These are phyloP conservation scores for Drosophila athabasca DNA, from an alignment of 1,140 invertebrate genomes.

Conservation along the genomic window DNA sequence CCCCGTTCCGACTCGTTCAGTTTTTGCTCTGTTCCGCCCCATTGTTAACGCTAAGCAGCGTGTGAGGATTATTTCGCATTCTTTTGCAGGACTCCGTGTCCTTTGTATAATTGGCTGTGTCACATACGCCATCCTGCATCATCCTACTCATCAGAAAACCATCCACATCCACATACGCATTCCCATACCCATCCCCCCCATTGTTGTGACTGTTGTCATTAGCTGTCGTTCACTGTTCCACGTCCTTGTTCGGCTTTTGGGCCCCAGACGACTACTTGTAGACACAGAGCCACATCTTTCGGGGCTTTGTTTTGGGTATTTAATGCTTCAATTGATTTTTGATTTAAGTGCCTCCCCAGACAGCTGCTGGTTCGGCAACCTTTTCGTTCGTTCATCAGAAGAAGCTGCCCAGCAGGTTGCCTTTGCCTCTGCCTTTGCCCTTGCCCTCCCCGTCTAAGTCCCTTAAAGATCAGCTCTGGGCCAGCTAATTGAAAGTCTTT, in stretches of 20 bases:
- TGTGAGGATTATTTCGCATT: conserved; percentile 76
- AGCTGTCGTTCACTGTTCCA: conserved; percentile 36
- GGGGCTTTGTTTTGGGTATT: conserved; percentile 68
- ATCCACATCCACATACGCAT: not conserved
- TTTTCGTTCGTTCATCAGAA: conserved; percentile 14
- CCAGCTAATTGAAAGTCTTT: conserved; percentile 50
- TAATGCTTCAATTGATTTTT: conserved; percentile 79
- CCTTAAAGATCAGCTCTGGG: conserved; percentile 32
- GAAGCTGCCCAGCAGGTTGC: conserved; percentile 68
- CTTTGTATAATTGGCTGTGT: conserved; percentile 77
- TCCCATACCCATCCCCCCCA: not conserved
- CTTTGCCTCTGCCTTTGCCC: conserved; percentile 6
- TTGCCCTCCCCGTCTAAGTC: not conserved
- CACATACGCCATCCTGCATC: conserved; percentile 51
- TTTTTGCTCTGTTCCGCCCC: conserved; percentile 37
- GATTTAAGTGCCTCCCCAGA: conserved; percentile 61
- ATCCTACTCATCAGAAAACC: conserved; percentile 16
- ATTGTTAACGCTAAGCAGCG: conserved; percentile 74
- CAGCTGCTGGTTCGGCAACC: conserved; percentile 35
- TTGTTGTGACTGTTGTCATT: conserved; percentile 64
- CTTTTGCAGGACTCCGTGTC: conserved; percentile 59
- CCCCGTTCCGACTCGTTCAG: conserved; percentile 1
- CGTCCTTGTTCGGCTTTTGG: too few species aligned
- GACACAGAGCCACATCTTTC: conserved; percentile 33
- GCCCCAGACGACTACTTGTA: too few species aligned